Evolutionary conservation across 35 echinoderm and acorn worm species (phyloP).

Genomic region (Ophiothrix spiculata): DNA sequence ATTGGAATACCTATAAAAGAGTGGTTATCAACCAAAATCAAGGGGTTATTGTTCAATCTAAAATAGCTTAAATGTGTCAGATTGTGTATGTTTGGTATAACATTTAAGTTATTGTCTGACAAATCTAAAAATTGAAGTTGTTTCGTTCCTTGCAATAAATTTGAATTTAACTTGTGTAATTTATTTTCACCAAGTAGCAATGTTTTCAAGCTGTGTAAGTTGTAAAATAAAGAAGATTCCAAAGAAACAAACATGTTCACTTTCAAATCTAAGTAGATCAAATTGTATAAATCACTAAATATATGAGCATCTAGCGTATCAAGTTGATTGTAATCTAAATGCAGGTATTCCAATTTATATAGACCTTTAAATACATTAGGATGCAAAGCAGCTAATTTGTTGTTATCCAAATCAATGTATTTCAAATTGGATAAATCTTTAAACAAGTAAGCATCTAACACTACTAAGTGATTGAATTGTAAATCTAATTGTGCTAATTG

Average conservation of each 20-base stretch:
- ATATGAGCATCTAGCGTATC: background rate
- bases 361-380: background rate
- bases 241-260: background rate
- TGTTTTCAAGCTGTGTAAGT: background rate
- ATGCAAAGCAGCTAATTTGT: background rate
- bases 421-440: background rate
- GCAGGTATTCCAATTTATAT: conserved; percentile 1
- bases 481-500: background rate
- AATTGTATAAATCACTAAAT: background rate
- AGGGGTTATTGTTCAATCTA: background rate
- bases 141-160: background rate
- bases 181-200: background rate
- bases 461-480: background rate
- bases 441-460: background rate
- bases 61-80: background rate
- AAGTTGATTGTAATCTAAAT: conserved; percentile 5
- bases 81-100: background rate
- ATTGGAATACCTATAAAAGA: background rate
- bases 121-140: background rate
- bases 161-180: background rate
- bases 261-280: conserved; percentile 13
- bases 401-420: background rate
- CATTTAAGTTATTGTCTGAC: background rate
- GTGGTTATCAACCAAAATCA: background rate
- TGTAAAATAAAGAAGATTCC: background rate